Conservation (phyloP, 53 echinoderm and acorn worm genomes). For the Luidia sarsii region DNA sequence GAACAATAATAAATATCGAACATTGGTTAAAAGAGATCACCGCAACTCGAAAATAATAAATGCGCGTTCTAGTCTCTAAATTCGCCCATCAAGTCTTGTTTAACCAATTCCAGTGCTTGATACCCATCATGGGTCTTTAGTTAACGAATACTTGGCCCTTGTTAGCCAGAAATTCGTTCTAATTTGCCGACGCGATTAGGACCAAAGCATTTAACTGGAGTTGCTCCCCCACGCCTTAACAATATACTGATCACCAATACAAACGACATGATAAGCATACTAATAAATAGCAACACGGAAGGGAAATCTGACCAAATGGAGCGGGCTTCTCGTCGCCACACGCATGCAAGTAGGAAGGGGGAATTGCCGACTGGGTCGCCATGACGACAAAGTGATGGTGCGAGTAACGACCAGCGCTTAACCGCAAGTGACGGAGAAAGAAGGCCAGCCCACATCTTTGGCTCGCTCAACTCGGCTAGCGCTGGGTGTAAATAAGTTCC, state of each 20-base stretch:
- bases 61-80: not conserved
- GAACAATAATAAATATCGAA: not conserved
- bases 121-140: constrained; percentile 16
- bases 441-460: no score
- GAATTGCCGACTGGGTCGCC: constrained; percentile 22
- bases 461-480: no score
- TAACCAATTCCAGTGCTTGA: constrained; percentile 12
- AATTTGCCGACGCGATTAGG: constrained; percentile 45
- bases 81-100: not conserved
- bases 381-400: constrained; percentile 50
- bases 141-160: constrained; percentile 41
- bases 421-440: constrained; percentile 18
- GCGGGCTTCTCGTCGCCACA: not conserved
- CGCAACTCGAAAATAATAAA: not conserved
- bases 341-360: not conserved
- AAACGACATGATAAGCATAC: constrained; percentile 54
- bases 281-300: constrained; percentile 50
- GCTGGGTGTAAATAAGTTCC: no score
- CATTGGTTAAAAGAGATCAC: not conserved
- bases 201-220: not conserved
- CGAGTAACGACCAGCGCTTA: not conserved
- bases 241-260: constrained; percentile 43
- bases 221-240: constrained; percentile 13
- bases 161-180: constrained; percentile 27
- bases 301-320: constrained; percentile 48